Base-by-base conservation (phyloP, 2,113 vertebrate species). In the Nibea albiflora region DNA sequence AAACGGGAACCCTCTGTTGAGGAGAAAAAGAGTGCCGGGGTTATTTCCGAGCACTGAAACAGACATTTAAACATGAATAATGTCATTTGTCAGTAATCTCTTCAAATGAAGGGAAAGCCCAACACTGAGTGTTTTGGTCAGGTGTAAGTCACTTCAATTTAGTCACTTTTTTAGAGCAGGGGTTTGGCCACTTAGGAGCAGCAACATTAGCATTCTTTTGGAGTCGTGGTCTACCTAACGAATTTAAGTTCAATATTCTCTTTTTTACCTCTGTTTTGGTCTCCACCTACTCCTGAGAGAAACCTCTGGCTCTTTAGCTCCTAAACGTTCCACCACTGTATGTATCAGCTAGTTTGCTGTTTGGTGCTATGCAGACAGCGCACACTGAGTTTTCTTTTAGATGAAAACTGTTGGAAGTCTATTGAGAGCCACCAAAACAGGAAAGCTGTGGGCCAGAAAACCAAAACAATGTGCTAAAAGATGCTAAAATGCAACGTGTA, bases 1-100 rank as follows among this genome's bases (percentile, higher is more conserved):
- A 86, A 63, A 92, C 58, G 0, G 66, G 80, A 70, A 95, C 76
- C 39, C 28, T 91, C 95, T 96, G 56, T 49, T 39, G 35, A 39
- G 46, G 80, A 67, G 47, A 42, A 65, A 53, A 42, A 78, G 11
- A 64, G 4, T 0, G 2, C 31, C 19, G 11, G 5, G 11, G 14
- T 70, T 54, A 73, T 15, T 72, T 83, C 68, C 1, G 70, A 6
- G 63, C 5, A 56, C 44, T 22, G 58, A 64, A 35, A 53, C 11
- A 22, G 19, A 10, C 54, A 24, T 65, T 64, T 57, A 11, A 56
- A 46, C 1, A 60, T 17, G 26, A 72, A 12, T 46, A n/a, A 9
- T n/a, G 56, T 63, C 4, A 24, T 54, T 24, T 54, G n/a, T 56
- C 4, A 14, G 4, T 11, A 11, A 14, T 57, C 11, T 26, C 4